phyloP scores from a whole-genome alignment of 1,140 invertebrate species.

The Diachasma alloeum region DNA sequence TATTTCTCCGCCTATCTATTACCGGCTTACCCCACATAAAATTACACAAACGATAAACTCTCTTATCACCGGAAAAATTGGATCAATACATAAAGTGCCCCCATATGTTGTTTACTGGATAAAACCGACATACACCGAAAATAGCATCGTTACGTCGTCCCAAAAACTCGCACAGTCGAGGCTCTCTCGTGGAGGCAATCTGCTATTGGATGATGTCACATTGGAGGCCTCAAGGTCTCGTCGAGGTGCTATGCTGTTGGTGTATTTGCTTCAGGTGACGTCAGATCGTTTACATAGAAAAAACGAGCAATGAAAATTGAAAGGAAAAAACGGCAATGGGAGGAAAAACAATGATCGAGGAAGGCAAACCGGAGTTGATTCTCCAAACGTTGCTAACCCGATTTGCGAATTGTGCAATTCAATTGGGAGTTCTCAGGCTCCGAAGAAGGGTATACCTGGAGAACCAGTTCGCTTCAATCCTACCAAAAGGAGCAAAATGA shows the following conservation, averaged over 20 bases:
- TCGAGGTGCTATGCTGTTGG: not conserved
- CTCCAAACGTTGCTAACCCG: not conserved
- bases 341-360: not conserved
- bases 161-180: slow-evolving; percentile 4
- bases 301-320: not conserved
- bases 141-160: slow-evolving; percentile 11
- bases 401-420: not conserved
- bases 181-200: not conserved
- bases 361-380: not conserved
- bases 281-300: not conserved
- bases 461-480: not conserved
- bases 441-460: not conserved
- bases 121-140: not conserved
- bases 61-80: too few relatives aligned
- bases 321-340: not conserved
- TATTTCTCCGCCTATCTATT: too few relatives aligned
- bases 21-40: too few relatives aligned
- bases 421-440: not conserved
- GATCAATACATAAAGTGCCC: too few relatives aligned
- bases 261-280: not conserved
- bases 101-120: not conserved
- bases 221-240: not conserved
- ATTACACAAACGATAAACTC: too few relatives aligned
- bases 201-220: slow-evolving; percentile 5
- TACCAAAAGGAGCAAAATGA: not conserved